Conservation (phyloP, 2,113 vertebrate species). For the Calidris pygmaea region DNA sequence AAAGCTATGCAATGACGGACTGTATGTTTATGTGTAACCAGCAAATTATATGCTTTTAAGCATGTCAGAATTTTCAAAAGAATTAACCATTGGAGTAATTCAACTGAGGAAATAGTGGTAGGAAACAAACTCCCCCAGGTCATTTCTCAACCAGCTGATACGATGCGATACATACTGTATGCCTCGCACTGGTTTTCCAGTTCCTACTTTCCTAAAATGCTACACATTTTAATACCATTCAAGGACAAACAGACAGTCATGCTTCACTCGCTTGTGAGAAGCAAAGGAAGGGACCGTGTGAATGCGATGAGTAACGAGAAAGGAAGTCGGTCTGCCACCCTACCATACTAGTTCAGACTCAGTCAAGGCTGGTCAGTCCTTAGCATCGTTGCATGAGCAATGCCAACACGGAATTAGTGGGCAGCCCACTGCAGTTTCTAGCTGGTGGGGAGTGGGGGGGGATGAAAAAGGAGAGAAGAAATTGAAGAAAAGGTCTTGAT, state of each 20-base stretch:
- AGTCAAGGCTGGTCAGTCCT: background rate
- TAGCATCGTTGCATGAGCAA: background rate
- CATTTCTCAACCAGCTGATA: slow-evolving; percentile 44
- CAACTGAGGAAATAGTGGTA: background rate
- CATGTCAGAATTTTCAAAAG: slow-evolving; percentile 51
- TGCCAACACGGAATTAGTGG: background rate
- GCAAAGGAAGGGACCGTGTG: background rate
- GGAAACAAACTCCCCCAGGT: slow-evolving; percentile 12
- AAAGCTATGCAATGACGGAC: slow-evolving; percentile 42
- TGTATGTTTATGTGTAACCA: slow-evolving; percentile 64
- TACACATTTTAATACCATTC: slow-evolving; percentile 11
- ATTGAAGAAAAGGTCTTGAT: background rate
- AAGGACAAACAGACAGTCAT: background rate
- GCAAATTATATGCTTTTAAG: slow-evolving; percentile 66
- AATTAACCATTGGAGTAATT: slow-evolving; percentile 58
- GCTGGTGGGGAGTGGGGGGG: no score
- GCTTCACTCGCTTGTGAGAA: background rate
- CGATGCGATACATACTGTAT: background rate
- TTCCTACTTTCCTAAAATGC: slow-evolving; percentile 9
- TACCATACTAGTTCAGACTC: background rate
- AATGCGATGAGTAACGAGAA: background rate
- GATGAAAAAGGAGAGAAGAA: background rate
- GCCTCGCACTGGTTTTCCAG: background rate
- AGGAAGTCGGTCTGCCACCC: slow-evolving; percentile 15
- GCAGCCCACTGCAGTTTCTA: background rate